Base-by-base conservation (phyloP, 2,888 invertebrate species). In the Eudasyphora cyanicolor region DNA sequence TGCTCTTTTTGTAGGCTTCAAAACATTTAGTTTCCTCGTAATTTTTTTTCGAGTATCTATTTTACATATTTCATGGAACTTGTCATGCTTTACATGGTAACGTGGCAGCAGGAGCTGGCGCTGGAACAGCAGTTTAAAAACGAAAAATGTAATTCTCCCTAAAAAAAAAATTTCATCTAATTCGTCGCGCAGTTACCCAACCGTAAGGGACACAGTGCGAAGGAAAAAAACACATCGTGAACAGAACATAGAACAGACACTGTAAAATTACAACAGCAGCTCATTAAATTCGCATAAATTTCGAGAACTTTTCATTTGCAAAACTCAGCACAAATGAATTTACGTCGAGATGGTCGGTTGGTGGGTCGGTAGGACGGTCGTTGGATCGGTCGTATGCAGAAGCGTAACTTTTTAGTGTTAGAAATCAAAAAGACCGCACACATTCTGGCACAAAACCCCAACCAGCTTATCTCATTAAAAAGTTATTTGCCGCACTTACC, bases 391-490 rank as follows among this genome's bases (percentile, higher is more conserved):
- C n/a, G 8, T 29, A n/a, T 21, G 21, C 2, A 29, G 67, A 54
- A 67, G 42, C 29, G 42, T 67, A 67, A 67, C 67, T 67, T 77
- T 77, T 82, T 64, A 51, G 69, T 69, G 67, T 77, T 51, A 54
- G 69, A 70, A 76, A 74, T 81, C 81, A 74, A 77, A 74, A 74
- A 38, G 73, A 77, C 77, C 74, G n/a, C 82, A 77, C 60, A 76
- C 17, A 76, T 67, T 77, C 74, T 35, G 62, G 49, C 60, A 38
- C 21, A 74, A 35, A 77, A 77, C 77, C 60, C 38, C 79, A 82
- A 82, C 74, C 78, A 85, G 84, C 79, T 84, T 84, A 85, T 85
- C 84, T 82, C 85, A 84, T 85, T 85, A 85, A 84, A 85, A 85
- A 84, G 82, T 84, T 82, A 84, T 85, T 82, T 85, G 57, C 80